Evolutionary conservation across 2,797 vertebrate genomes (phyloP).

Genomic region (Dryobates pubescens): DNA sequence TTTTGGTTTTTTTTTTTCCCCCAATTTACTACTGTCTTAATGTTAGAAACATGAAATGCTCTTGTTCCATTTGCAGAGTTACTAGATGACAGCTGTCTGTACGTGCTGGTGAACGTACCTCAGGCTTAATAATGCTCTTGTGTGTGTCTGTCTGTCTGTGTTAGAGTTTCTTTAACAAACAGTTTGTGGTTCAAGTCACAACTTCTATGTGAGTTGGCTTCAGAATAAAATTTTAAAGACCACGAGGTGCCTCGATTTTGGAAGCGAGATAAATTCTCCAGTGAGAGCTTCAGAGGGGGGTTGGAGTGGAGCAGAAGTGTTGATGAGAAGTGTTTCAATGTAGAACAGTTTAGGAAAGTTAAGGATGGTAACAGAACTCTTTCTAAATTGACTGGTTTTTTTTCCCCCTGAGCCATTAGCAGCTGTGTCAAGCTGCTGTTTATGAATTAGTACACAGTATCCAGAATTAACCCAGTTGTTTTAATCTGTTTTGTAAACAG

Average conservation of each 20-base stretch:
- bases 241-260: conserved; percentile 72
- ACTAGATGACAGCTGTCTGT: conserved; percentile 69
- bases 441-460: conserved; percentile 66
- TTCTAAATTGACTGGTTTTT: conserved; percentile 62
- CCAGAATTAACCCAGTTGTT: conserved; percentile 61
- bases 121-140: conserved; percentile 69
- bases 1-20: not conserved
- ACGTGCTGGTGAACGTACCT: conserved; percentile 68
- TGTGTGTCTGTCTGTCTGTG: conserved; percentile 32
- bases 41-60: conserved; percentile 65
- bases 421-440: conserved; percentile 24
- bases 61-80: conserved; percentile 67
- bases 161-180: conserved; percentile 71
- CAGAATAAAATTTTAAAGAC: conserved; percentile 69
- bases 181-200: conserved; percentile 65
- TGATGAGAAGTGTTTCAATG: conserved; percentile 60
- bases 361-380: not conserved
- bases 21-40: conserved; percentile 55
- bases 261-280: conserved; percentile 57
- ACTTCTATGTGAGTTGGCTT: conserved; percentile 72
- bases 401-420: conserved; percentile 56
- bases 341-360: conserved; percentile 60
- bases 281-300: conserved; percentile 59
- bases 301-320: conserved; percentile 56
- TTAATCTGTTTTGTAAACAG: conserved; percentile 50